Conservation (phyloP, 2,113 vertebrate genomes). For the Pica pica region DNA sequence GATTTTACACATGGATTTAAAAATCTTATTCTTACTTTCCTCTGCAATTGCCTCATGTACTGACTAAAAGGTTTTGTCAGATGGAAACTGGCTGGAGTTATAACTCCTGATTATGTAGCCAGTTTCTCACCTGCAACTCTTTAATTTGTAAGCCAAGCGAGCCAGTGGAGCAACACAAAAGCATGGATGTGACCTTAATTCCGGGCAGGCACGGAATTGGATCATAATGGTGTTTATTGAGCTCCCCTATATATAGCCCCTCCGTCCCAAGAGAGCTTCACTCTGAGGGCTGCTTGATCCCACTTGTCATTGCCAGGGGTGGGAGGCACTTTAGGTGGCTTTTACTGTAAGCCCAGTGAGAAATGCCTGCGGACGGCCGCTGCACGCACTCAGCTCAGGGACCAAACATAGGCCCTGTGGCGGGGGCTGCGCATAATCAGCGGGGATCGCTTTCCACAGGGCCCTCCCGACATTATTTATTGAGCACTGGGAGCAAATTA, state of each 20-base stretch:
- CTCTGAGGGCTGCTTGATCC: constrained; percentile 58
- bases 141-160: not conserved
- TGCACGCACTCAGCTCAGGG: not conserved
- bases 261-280: constrained; percentile 9
- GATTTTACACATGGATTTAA: constrained; percentile 43
- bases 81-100: not conserved
- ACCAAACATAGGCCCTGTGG: constrained; percentile 64
- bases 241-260: constrained; percentile 73
- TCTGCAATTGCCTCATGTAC: not conserved
- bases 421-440: not conserved
- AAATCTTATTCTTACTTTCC: constrained; percentile 18
- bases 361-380: constrained; percentile 1
- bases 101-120: not conserved
- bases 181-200: constrained; percentile 1
- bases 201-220: not conserved
- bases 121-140: not conserved
- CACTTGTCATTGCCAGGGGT: constrained; percentile 22
- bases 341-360: not conserved
- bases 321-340: constrained; percentile 50
- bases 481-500: not conserved
- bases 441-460: constrained; percentile 38
- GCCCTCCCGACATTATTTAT: constrained; percentile 5
- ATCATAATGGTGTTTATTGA: constrained; percentile 64
- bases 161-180: not conserved
- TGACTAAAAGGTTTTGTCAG: not conserved